Conservation (phyloP, 2,888 invertebrate genomes). For the Pandemis corylana region DNA sequence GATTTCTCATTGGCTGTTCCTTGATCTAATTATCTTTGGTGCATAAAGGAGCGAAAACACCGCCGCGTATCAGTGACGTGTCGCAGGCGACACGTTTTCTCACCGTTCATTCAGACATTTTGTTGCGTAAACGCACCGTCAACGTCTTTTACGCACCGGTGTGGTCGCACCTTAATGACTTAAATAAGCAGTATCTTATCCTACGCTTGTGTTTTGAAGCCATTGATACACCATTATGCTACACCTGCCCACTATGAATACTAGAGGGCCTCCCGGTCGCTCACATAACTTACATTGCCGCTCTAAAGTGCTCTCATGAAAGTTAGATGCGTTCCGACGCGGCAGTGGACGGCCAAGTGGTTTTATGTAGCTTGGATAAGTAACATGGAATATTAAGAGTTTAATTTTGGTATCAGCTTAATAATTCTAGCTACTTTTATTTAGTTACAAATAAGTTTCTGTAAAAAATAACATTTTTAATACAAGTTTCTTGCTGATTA, state of each 20-base stretch:
- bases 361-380: not conserved
- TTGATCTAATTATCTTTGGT: too few relatives aligned
- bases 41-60: too few relatives aligned
- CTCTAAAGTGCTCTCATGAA: slow-evolving; percentile 19
- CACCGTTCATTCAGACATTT: too few relatives aligned
- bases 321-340: slow-evolving; percentile 9
- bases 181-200: not conserved
- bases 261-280: not conserved
- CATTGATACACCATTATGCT: not conserved
- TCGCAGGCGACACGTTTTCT: too few relatives aligned
- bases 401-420: not conserved
- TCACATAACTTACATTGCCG: not conserved
- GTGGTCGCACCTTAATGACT: too few relatives aligned
- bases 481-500: not conserved
- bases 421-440: too few relatives aligned
- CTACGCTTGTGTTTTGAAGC: not conserved
- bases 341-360: not conserved
- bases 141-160: too few relatives aligned
- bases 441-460: too few relatives aligned
- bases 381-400: not conserved
- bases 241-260: slow-evolving; percentile 13
- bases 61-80: too few relatives aligned
- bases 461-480: not conserved
- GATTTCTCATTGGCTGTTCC: too few relatives aligned
- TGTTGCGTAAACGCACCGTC: too few relatives aligned